These are phyloP conservation scores for Parascotia fuliginaria DNA, from an alignment of 2,888 invertebrate genomes.

Conservation along the genomic window DNA sequence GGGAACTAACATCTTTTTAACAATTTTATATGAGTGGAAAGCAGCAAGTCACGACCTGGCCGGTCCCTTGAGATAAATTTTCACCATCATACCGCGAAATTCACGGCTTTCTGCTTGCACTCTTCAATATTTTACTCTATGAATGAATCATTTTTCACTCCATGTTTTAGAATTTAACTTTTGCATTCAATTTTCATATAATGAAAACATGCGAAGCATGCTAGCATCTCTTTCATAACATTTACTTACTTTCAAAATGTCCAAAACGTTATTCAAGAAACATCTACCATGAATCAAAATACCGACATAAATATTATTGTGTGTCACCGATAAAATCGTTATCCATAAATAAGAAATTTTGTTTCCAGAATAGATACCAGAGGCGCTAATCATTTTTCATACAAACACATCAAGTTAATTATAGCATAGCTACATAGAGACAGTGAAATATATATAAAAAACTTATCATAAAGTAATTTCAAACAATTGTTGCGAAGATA, in stretches of 20 bases:
- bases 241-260: not conserved
- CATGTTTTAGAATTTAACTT: slow-evolving; percentile 8
- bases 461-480: not conserved
- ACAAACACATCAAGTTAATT: too few relatives aligned
- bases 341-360: too few relatives aligned
- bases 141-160: slow-evolving; percentile 28
- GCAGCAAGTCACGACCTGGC: slow-evolving; percentile 36
- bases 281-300: too few relatives aligned
- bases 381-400: too few relatives aligned
- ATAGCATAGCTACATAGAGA: too few relatives aligned
- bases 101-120: slow-evolving; percentile 28
- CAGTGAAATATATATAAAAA: not conserved
- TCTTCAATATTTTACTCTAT: slow-evolving; percentile 37
- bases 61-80: slow-evolving; percentile 38
- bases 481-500: not conserved
- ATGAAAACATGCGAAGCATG: not conserved
- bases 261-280: not conserved
- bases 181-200: slow-evolving; percentile 1
- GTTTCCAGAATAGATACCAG: too few relatives aligned
- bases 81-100: slow-evolving; percentile 38
- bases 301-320: too few relatives aligned
- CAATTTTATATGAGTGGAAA: slow-evolving; percentile 37
- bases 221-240: not conserved
- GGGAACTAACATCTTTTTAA: slow-evolving; percentile 30
- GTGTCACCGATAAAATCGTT: too few relatives aligned